Percentiles rank a stretch among this genome's conserved stretches.
Conservation (phyloP, 2,797 vertebrate species). For the Otolemur crassicaudatus region DNA sequence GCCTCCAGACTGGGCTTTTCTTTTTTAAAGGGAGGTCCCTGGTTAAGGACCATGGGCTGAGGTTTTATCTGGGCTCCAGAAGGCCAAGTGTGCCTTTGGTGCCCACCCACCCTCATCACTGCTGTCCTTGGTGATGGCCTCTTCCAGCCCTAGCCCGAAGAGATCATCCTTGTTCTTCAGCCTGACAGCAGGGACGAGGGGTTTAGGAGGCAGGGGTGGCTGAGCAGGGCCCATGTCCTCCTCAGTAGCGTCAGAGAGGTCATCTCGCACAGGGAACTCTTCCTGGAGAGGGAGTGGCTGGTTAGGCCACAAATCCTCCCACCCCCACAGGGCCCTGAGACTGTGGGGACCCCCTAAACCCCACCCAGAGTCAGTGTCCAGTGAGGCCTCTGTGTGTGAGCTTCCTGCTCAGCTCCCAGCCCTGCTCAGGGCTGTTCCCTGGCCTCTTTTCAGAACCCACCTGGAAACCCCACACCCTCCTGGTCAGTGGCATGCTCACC, state of each 20-base stretch:
- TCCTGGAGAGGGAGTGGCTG: constrained; percentile 85
- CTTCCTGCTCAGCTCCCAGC: background rate
- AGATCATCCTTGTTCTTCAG: constrained; percentile 92
- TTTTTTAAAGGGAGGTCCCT: background rate
- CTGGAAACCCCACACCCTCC: background rate
- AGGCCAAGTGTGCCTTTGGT: fast-evolving
- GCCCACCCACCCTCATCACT: constrained; percentile 91
- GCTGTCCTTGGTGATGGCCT: constrained; percentile 90
- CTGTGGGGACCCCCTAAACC: background rate
- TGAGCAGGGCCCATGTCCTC: constrained; percentile 87
- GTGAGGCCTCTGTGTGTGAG: fast-evolving
- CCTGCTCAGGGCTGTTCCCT: background rate
- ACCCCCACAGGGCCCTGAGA: fast-evolving
- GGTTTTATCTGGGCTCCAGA: background rate
- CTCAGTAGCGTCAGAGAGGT: constrained; percentile 94
- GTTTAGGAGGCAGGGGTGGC: constrained; percentile 86
- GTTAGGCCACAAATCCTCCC: background rate
- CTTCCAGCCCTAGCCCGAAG: constrained; percentile 94
- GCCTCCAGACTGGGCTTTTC: background rate
- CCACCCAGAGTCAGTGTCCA: background rate
- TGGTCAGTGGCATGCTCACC: constrained; percentile 73
- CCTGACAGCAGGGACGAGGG: constrained; percentile 90
- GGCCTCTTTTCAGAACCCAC: background rate
- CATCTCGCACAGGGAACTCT: constrained; percentile 92
- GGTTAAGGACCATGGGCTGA: background rate